Conservation (phyloP, 2,797 vertebrate species). For the Enteromius anoplus region DNA sequence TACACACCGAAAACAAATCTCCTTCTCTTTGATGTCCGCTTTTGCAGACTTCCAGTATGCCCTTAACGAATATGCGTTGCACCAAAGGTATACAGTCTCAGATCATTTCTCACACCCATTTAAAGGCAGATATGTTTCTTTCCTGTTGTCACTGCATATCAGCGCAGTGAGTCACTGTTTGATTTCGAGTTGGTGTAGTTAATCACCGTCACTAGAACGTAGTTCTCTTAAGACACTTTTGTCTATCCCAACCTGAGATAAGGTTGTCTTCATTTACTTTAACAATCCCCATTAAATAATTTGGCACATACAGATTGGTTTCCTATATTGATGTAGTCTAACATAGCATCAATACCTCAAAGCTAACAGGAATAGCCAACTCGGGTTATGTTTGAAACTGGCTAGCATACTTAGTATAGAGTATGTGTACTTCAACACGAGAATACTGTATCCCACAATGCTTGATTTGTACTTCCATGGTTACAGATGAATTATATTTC, state of each 20-base stretch:
- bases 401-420: background rate
- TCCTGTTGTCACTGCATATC: conserved; percentile 7
- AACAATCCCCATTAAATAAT: background rate
- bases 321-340: background rate
- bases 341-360: background rate
- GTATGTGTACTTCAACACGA: background rate
- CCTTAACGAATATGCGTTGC: background rate
- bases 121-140: conserved; percentile 14
- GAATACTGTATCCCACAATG: background rate
- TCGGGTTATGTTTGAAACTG: conserved; percentile 3
- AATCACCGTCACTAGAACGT: background rate
- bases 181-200: conserved; percentile 23
- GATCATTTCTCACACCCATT: conserved; percentile 13
- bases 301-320: background rate
- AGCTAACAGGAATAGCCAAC: background rate
- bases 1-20: conserved; percentile 62
- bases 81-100: background rate
- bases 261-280: background rate
- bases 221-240: background rate
- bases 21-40: conserved; percentile 53
- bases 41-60: conserved; percentile 35
- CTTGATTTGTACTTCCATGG: conserved; percentile 6
- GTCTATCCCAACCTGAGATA: background rate
- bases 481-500: conserved; percentile 28
- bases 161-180: conserved; percentile 30